phyloP scores from a whole-genome alignment of 2,888 invertebrate species.

The Phyllotreta cruciferae region DNA sequence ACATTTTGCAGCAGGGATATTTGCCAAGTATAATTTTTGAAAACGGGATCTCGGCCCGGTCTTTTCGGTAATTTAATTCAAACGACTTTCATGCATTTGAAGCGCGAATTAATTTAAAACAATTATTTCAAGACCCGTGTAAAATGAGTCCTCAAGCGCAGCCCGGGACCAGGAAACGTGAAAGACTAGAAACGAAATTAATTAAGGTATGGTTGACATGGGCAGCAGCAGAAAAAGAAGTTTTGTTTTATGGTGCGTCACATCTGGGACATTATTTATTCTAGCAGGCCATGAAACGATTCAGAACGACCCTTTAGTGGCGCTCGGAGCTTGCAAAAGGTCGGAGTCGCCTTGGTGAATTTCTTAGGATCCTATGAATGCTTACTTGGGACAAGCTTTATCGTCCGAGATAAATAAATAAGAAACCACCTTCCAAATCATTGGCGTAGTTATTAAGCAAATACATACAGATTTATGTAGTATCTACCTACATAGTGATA shows the following conservation, averaged over 20 bases:
- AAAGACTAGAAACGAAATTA: constrained; percentile 34
- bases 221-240: constrained; percentile 35
- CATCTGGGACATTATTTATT: constrained; percentile 37
- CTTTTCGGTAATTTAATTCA: constrained; percentile 17
- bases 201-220: constrained; percentile 35
- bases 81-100: constrained; percentile 26
- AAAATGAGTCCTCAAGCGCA: constrained; percentile 34
- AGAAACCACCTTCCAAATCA: constrained; percentile 12
- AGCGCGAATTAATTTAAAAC: constrained; percentile 32
- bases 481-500: no score
- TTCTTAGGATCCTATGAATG: constrained; percentile 27
- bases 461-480: no score
- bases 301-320: constrained; percentile 34
- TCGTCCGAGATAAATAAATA: constrained; percentile 25
- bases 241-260: constrained; percentile 35
- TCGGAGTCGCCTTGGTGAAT: constrained; percentile 25
- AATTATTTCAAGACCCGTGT: constrained; percentile 34
- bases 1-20: neutral
- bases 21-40: constrained; percentile 1
- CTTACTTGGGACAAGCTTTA: constrained; percentile 29
- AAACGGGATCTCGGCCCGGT: neutral
- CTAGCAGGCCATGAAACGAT: constrained; percentile 34
- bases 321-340: constrained; percentile 23
- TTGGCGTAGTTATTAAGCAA: neutral
- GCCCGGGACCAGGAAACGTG: constrained; percentile 25